Evolutionary conservation across 1,140 invertebrate genomes (phyloP).

Genomic region (Scaptomyza pallida): DNA sequence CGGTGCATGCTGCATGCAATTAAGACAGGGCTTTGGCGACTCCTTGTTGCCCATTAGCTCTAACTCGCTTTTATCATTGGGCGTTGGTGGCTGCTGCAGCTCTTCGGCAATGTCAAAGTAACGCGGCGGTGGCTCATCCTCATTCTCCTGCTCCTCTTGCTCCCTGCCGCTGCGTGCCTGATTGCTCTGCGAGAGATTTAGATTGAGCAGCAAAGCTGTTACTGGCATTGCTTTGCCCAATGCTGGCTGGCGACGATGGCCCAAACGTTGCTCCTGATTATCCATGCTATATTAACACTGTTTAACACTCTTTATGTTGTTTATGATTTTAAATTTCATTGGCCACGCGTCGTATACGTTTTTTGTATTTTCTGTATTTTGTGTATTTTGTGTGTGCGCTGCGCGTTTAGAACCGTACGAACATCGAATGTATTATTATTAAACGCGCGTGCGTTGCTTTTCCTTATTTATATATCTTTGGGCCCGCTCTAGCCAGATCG

Average conservation of each 20-base stretch:
- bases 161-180: conserved; percentile 24
- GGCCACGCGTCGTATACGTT: conserved; percentile 25
- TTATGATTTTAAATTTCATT: conserved; percentile 13
- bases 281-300: conserved; percentile 39
- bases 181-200: conserved; percentile 32
- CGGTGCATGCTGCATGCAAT: conserved; percentile 50
- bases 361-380: too few species aligned
- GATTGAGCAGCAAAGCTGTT: conserved; percentile 69
- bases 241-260: conserved; percentile 73
- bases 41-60: conserved; percentile 42
- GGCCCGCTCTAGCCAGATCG: conserved; percentile 68
- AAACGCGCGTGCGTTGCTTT: conserved; percentile 75
- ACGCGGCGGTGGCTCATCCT: conserved; percentile 64
- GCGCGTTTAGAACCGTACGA: conserved; percentile 60
- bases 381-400: conserved; percentile 1
- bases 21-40: conserved; percentile 55
- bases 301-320: conserved; percentile 15
- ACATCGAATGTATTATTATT: conserved; percentile 69
- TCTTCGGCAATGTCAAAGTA: conserved; percentile 56
- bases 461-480: conserved; percentile 79
- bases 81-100: conserved; percentile 51
- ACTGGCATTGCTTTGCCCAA: conserved; percentile 82
- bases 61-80: conserved; percentile 18
- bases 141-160: conserved; percentile 4
- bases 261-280: conserved; percentile 57